Conservation (phyloP, 2,888 invertebrate genomes). For the Lysandra bellargus region DNA sequence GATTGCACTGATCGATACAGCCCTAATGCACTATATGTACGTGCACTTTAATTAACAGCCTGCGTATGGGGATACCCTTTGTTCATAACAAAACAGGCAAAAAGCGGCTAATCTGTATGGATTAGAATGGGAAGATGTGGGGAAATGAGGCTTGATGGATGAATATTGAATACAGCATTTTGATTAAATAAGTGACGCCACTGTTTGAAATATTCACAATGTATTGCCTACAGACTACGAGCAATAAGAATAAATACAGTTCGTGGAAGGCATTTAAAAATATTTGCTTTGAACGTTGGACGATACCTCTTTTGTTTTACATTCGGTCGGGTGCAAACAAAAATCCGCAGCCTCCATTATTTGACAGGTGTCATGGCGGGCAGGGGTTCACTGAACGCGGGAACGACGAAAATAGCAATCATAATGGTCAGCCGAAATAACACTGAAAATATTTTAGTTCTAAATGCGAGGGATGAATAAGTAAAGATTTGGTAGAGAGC, state of each 20-base stretch:
- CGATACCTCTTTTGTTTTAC: slow-evolving; percentile 7
- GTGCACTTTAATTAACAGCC: slow-evolving; percentile 20
- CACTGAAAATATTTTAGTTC: slow-evolving; percentile 4
- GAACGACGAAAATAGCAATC: background rate
- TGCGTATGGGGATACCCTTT: slow-evolving; percentile 26
- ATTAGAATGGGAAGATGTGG: background rate
- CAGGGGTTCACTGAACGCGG: background rate
- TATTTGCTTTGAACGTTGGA: background rate
- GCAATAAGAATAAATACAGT: background rate
- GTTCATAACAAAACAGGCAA: slow-evolving; percentile 16
- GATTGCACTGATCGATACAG: slow-evolving; percentile 29
- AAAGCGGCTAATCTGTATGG: background rate
- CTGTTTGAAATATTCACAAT: background rate
- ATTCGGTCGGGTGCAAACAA: background rate
- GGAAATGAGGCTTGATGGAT: background rate
- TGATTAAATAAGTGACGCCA: background rate
- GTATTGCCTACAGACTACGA: background rate
- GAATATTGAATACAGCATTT: background rate
- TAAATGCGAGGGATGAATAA: background rate
- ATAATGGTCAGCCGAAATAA: slow-evolving; percentile 4
- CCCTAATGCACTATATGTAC: slow-evolving; percentile 11
- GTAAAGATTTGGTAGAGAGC: background rate
- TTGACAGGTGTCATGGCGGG: slow-evolving; percentile 19
- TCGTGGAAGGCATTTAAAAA: slow-evolving; percentile 13
- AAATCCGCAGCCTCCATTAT: background rate